Conservation (phyloP, 2,888 invertebrate species). For the Orthosia gracilis region DNA sequence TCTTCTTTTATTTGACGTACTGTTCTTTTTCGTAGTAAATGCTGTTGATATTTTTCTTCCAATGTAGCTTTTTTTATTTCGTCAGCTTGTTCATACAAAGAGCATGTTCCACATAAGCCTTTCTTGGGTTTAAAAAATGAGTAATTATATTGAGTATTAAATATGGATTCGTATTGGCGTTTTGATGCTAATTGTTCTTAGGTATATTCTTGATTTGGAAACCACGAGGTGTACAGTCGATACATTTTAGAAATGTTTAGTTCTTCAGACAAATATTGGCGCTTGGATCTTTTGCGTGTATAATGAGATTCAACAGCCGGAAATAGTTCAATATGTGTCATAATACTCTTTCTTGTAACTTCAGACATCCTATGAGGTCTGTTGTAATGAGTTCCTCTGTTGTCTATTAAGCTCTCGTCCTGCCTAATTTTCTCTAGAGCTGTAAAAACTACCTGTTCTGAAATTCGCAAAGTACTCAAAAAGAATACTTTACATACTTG, state of each 20-base stretch:
- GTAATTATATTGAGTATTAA: too few relatives aligned
- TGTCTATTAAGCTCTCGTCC: background rate
- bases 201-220: too few relatives aligned
- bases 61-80: background rate
- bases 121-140: too few relatives aligned
- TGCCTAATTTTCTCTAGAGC: constrained; percentile 6
- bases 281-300: background rate
- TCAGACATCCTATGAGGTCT: too few relatives aligned
- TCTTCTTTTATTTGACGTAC: background rate
- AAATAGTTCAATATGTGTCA: background rate
- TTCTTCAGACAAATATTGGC: background rate
- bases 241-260: too few relatives aligned
- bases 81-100: too few relatives aligned
- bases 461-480: background rate
- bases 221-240: too few relatives aligned
- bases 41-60: background rate
- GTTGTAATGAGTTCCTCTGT: too few relatives aligned
- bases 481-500: constrained; percentile 7
- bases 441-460: constrained; percentile 9
- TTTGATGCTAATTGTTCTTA: too few relatives aligned
- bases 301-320: background rate
- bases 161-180: too few relatives aligned
- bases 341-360: too few relatives aligned
- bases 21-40: background rate
- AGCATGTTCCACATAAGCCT: too few relatives aligned